Base-by-base conservation (phyloP, 2,113 vertebrate genomes). In the Salvelinus fontinalis region DNA sequence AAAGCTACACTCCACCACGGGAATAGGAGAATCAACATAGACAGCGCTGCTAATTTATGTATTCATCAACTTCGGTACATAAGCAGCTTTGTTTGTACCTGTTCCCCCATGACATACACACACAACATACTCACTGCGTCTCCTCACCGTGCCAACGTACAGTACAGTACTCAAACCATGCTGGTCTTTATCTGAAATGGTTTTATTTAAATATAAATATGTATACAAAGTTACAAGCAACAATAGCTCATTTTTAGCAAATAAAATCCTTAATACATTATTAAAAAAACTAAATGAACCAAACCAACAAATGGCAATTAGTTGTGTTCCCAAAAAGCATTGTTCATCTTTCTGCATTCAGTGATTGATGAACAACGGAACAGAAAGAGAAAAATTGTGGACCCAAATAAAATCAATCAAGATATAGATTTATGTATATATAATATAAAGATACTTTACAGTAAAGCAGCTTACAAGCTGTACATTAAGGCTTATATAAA, bases 191-290 rank as follows among this genome's bases (percentile, higher is more conserved):
- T 92, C 89, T 80, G 92, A 94, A 94, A 94, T 93, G 93, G 84
- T 91, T 94, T 94, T 94, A 94, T 94, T 94, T 93, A 92, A 94
- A 94, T 94, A 94, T 94, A 94, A 94, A 94, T 94, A 94, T 94
- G 93, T 94, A 92, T 94, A 94, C 93, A 94, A 94, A 94, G 92
- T 91, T 94, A 94, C 93, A 93, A 93, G 93, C 93, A 91, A 94
- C 89, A 87, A 82, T 91, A 89, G 92, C 89, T 94, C 84, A 78
- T 92, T 92, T 89, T 90, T 90, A 90, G 90, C 93, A 93, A 94
- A 92, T 91, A 91, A 93, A 93, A 88, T 84, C 87, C 86, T 90
- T 88, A 91, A 89, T 93, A 92, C 93, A 89, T 91, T 90, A 89
- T 93, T 88, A 85, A 92, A 92, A 86, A 90, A 83, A 71, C 75